Evolutionary conservation across 2,888 invertebrate species (phyloP).

Genomic region (Caenorhabditis parvicauda): DNA sequence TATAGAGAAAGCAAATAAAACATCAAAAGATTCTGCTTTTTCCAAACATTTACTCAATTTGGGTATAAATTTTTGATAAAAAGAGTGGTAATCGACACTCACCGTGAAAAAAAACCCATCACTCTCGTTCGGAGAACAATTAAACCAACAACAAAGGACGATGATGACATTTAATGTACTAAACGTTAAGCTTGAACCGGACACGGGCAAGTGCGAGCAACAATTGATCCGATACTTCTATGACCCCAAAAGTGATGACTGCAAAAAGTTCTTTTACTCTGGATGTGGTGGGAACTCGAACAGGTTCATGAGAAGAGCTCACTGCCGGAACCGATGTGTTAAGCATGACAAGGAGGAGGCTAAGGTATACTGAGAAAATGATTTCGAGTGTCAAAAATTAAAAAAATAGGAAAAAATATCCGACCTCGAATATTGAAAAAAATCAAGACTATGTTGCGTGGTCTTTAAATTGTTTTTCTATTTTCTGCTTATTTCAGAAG

Average conservation of each 20-base stretch:
- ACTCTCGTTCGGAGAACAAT: too few species aligned
- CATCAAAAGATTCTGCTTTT: background rate
- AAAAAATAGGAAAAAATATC: background rate
- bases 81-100: too few species aligned
- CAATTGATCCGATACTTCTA: constrained; percentile 55
- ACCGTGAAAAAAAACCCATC: too few species aligned
- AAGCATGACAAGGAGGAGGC: constrained; percentile 11
- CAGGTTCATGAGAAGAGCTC: constrained; percentile 40
- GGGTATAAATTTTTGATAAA: too few species aligned
- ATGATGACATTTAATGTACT: background rate
- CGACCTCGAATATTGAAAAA: too few species aligned
- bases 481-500: too few species aligned
- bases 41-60: too few species aligned
- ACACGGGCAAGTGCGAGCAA: constrained; percentile 50
- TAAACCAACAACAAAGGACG: background rate
- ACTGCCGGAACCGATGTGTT: constrained; percentile 44
- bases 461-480: too few species aligned
- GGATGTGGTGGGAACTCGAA: constrained; percentile 51
- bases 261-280: constrained; percentile 47
- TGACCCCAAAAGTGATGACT: constrained; percentile 43
- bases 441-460: too few species aligned
- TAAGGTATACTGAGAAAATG: too few species aligned
- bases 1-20: background rate
- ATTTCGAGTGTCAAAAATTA: too few species aligned
- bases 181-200: constrained; percentile 38